These are phyloP conservation scores for Ceratotherium simum DNA, from an alignment of 2,113 vertebrate genomes.

Conservation along the genomic window DNA sequence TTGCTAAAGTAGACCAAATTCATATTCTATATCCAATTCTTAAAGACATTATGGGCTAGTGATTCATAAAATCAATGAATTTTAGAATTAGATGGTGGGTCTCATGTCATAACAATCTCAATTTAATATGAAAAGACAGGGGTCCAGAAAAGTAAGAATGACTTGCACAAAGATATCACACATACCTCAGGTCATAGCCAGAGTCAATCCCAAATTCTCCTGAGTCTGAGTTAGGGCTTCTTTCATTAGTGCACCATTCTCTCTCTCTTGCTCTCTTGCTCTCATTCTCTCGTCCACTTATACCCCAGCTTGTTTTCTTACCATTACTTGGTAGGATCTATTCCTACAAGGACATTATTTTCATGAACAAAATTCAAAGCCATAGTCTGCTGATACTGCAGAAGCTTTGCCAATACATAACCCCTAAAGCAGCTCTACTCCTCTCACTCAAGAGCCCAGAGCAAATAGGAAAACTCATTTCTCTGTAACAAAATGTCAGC, in stretches of 20 bases:
- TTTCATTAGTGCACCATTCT: neutral
- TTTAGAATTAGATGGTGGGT: neutral
- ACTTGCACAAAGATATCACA: neutral
- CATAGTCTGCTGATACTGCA: neutral
- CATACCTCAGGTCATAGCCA: neutral
- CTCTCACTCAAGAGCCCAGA: neutral
- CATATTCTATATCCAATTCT: neutral
- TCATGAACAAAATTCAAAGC: neutral
- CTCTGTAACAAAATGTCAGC: neutral
- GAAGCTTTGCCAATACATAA: neutral
- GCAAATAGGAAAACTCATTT: conserved; percentile 3
- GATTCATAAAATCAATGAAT: neutral
- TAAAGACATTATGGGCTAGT: neutral
- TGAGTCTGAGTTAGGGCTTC: neutral
- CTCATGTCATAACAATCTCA: neutral
- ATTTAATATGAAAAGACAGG: neutral
- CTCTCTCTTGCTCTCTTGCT: too few species aligned
- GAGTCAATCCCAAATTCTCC: neutral
- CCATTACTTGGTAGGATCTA: neutral
- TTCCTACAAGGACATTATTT: neutral
- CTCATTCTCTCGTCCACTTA: neutral
- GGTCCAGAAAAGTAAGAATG: neutral
- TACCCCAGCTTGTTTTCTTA: neutral
- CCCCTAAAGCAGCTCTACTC: neutral
- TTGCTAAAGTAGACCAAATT: neutral